phyloP scores from a whole-genome alignment of 2,113 vertebrate species.

The Gobio gobio region DNA sequence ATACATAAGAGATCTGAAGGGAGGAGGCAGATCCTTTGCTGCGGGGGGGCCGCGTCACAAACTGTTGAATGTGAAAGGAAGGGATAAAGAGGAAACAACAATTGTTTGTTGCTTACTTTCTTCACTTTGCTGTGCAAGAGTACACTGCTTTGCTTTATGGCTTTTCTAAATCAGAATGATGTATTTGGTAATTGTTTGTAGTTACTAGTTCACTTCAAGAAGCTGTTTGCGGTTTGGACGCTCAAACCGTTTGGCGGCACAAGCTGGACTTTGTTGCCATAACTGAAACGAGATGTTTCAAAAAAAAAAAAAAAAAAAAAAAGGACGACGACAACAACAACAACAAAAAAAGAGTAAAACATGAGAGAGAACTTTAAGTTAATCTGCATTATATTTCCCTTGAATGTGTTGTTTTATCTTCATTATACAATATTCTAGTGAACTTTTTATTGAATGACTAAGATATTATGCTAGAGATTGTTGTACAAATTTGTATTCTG shows the following conservation, averaged over 20 bases:
- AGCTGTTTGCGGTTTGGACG: conserved; percentile 93
- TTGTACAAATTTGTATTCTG: conserved; percentile 99
- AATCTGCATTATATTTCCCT: conserved; percentile 91
- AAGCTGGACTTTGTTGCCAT: conserved; percentile 99
- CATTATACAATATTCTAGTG: conserved; percentile 98
- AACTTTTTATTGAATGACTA: conserved; percentile 98
- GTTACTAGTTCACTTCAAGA: conserved; percentile 90
- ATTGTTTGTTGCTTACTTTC: conserved; percentile 88
- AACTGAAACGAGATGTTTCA: conserved; percentile 92
- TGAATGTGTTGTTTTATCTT: conserved; percentile 98
- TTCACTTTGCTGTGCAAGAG: conserved; percentile 96
- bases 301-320: conserved; percentile 22
- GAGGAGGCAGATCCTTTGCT: conserved; percentile 63
- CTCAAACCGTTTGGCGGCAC: conserved; percentile 95
- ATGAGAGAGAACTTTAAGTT: conserved; percentile 83
- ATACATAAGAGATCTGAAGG: conserved; percentile 84
- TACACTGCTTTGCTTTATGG: conserved; percentile 97
- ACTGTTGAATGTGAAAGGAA: conserved; percentile 91
- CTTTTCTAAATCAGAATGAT: conserved; percentile 94
- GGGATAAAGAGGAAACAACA: conserved; percentile 78
- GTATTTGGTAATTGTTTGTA: conserved; percentile 99
- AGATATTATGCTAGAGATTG: conserved; percentile 97
- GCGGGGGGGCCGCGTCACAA: conserved; percentile 66
- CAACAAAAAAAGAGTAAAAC: conserved; percentile 56
- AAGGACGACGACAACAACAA: conserved; percentile 63